These are phyloP conservation scores for Dendroctonus valens DNA, from an alignment of 1,140 invertebrate species.

Conservation along the genomic window DNA sequence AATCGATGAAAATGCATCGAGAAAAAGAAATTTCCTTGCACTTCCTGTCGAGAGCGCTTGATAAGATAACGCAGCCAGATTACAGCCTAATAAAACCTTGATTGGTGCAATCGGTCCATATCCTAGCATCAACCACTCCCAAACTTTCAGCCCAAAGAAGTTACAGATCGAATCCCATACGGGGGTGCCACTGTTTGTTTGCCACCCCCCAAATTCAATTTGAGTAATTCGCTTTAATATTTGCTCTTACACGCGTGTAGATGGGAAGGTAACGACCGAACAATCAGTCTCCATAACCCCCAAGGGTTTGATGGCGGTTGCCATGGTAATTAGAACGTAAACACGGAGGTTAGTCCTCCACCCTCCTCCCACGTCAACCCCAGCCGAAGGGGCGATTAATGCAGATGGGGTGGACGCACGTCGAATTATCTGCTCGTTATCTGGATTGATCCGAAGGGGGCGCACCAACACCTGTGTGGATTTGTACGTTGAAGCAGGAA, in stretches of 20 bases:
- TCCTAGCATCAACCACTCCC: no score
- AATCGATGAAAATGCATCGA: no score
- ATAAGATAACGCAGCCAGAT: no score
- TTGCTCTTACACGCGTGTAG: conserved; percentile 20
- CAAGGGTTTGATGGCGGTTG: conserved; percentile 25
- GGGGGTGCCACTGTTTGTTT: no score
- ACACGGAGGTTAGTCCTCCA: conserved; percentile 29
- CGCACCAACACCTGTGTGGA: no score
- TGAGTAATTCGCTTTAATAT: conserved; percentile 13
- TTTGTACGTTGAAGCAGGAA: no score
- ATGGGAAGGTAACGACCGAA: conserved; percentile 26
- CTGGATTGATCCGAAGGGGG: neutral
- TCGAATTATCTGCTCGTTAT: conserved; percentile 23
- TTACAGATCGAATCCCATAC: no score
- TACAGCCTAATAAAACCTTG: no score
- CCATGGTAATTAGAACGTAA: conserved; percentile 37
- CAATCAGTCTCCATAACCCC: conserved; percentile 15
- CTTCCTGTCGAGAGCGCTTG: no score
- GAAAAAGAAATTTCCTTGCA: no score
- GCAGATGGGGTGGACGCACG: conserved; percentile 18
- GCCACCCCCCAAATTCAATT: neutral
- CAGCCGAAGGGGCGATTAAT: conserved; percentile 15
- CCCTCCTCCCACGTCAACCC: neutral
- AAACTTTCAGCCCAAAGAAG: no score
- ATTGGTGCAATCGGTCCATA: no score